These are phyloP conservation scores for Silvanus unidentatus DNA, from an alignment of 2,888 invertebrate species.

Conservation along the genomic window DNA sequence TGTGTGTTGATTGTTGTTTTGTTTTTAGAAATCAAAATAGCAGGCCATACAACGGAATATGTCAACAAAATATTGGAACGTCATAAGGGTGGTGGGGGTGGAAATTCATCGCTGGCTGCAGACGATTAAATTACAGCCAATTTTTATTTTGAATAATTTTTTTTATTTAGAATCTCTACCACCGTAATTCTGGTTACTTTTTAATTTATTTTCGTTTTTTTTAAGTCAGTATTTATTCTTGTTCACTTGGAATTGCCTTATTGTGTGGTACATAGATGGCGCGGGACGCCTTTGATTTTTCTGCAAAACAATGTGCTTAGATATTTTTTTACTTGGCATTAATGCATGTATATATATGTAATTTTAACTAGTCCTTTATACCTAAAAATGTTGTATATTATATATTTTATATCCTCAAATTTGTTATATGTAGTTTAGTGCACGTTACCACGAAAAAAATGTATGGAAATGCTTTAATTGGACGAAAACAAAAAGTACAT, in stretches of 20 bases:
- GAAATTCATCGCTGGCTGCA: slow-evolving; percentile 15
- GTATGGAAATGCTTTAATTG: too few relatives aligned
- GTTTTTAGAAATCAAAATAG: slow-evolving; percentile 75
- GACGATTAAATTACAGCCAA: slow-evolving; percentile 54
- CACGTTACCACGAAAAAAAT: too few relatives aligned
- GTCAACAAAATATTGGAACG: slow-evolving; percentile 89
- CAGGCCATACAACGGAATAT: slow-evolving; percentile 87
- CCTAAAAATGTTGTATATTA: background rate
- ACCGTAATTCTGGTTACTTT: too few relatives aligned
- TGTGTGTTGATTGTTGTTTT: slow-evolving; percentile 5
- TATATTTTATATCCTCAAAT: too few relatives aligned
- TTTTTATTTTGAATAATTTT: slow-evolving; percentile 15
- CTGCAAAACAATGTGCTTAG: background rate
- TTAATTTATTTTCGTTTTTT: background rate
- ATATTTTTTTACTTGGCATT: slow-evolving; percentile 5
- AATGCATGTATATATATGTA: slow-evolving; percentile 3
- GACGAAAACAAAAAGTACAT: too few relatives aligned
- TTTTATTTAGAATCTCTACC: slow-evolving; percentile 11
- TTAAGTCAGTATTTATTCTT: slow-evolving; percentile 2
- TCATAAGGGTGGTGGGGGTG: slow-evolving; percentile 66
- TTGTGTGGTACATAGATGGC: background rate
- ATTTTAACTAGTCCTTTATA: slow-evolving; percentile 10
- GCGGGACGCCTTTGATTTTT: background rate
- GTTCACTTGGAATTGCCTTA: background rate
- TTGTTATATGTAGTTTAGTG: too few relatives aligned